Evolutionary conservation across 2,797 vertebrate species (phyloP).

Genomic region (Pseudochirops corinnae): DNA sequence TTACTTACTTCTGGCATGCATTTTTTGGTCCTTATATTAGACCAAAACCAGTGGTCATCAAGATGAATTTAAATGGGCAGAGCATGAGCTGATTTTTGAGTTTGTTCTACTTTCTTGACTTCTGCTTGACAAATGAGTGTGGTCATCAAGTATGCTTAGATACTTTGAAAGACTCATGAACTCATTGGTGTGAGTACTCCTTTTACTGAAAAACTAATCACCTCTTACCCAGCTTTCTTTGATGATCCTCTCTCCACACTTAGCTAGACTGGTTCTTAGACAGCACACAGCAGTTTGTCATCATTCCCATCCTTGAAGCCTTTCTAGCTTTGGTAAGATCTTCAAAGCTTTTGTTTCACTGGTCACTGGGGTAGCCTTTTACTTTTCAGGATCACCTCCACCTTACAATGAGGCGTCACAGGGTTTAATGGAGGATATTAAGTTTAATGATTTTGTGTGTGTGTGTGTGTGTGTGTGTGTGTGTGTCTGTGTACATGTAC

Average conservation of each 20-base stretch:
- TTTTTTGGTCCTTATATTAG: slow-evolving; percentile 47
- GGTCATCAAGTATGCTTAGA: slow-evolving; percentile 3
- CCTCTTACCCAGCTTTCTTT: background rate
- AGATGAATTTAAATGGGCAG: slow-evolving; percentile 36
- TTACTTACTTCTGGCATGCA: slow-evolving; percentile 51
- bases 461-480: background rate
- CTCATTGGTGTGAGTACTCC: background rate
- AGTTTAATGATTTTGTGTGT: background rate
- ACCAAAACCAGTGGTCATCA: background rate
- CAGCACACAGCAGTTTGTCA: background rate
- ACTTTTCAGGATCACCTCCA: background rate
- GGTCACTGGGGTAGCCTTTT: background rate
- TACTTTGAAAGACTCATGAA: slow-evolving; percentile 3
- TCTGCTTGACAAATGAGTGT: slow-evolving; percentile 34
- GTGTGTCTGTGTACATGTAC: background rate
- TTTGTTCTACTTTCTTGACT: slow-evolving; percentile 24
- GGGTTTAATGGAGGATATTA: background rate
- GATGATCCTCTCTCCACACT: background rate
- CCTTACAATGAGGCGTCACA: background rate
- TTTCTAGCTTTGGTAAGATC: background rate
- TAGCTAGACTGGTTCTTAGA: background rate
- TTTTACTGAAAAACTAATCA: background rate
- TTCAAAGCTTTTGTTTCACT: background rate
- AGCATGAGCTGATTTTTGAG: slow-evolving; percentile 36
- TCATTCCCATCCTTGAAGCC: background rate